Base-by-base conservation (phyloP, 1,140 invertebrate genomes). In the Thrips palmi region DNA sequence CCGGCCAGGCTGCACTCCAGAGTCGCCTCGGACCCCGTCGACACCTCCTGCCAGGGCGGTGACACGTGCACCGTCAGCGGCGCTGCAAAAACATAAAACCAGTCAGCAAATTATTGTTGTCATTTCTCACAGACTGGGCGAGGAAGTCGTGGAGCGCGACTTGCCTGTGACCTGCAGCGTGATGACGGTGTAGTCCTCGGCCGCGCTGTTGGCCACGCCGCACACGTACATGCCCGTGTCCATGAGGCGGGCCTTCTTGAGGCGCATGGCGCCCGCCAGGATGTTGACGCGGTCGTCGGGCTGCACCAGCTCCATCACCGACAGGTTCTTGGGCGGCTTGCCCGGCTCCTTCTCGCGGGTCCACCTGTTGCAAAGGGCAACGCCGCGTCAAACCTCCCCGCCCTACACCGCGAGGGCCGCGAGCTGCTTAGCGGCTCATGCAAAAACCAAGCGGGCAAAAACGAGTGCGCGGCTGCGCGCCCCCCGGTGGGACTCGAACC, bases 1-100 rank as follows among this genome's bases (percentile, higher is more conserved):
- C 87, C 87, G 18, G 72, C 71, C n/a, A 82, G 67, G 49, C 77
- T 76, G 56, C 88, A 94, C 48, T 81, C 74, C 49, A 93, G 83
- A 45, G 67, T 70, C 24, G 81, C 72, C 49, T 78, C 71, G 51
- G 82, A 77, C 33, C 81, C 82, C 33, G 77, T 67, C 55, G 88
- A 84, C 8, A 87, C 75, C 40, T 80, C 70, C 47, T 80, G 66
- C 31, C 71, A 68, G 55, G 71, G 68, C 33, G 77, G 77, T 52
- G 74, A 69, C 44, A 81, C 67, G 51, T 76, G 72, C 30, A 71
- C 77, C 43, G 71, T 70, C 44, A 82, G 59, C 28, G 77, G 71
- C 52, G 75, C 75, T 70, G 63, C 47, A 54, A 60, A 37, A 12
- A 32, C 30, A 45, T 39, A 47, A 41, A 40, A 15, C 4, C 15